Conservation (phyloP, 1,140 invertebrate species). For the Prorops nasuta region DNA sequence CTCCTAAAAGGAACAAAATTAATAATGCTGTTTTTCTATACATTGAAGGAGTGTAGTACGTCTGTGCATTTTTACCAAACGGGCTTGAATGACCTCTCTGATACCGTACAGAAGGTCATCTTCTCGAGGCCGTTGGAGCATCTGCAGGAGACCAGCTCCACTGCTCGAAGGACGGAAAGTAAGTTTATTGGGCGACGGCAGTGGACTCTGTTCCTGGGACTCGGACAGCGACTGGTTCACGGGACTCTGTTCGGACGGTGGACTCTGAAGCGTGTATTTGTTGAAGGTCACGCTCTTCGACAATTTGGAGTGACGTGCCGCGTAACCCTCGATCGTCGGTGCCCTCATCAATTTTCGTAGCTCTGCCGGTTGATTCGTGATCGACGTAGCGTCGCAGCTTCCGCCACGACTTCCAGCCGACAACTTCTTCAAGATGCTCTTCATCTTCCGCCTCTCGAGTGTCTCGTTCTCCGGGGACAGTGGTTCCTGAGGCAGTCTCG, state of each 20-base stretch:
- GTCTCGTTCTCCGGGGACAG: constrained; percentile 79
- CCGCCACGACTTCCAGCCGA: constrained; percentile 63
- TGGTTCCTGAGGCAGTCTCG: constrained; percentile 28
- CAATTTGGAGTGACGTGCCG: constrained; percentile 81
- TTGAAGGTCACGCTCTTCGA: constrained; percentile 87
- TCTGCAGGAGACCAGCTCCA: constrained; percentile 35
- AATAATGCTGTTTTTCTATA: background rate
- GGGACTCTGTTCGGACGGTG: constrained; percentile 58
- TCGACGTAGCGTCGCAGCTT: constrained; percentile 44
- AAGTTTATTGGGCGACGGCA: constrained; percentile 51
- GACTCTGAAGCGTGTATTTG: constrained; percentile 76
- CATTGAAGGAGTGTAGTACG: background rate
- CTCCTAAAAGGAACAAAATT: constrained; percentile 44
- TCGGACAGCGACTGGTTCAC: constrained; percentile 26
- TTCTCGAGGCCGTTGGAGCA: constrained; percentile 59
- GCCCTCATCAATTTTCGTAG: constrained; percentile 69
- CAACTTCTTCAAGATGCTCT: constrained; percentile 82
- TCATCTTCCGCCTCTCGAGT: constrained; percentile 74
- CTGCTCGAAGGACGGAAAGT: constrained; percentile 52
- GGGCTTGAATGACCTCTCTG: constrained; percentile 72
- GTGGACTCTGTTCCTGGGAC: constrained; percentile 36
- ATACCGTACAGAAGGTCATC: constrained; percentile 72
- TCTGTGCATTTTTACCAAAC: constrained; percentile 39
- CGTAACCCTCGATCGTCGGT: constrained; percentile 82
- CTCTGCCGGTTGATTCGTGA: constrained; percentile 55